Base-by-base conservation (phyloP, 2,888 invertebrate species). In the Blera fallax region DNA sequence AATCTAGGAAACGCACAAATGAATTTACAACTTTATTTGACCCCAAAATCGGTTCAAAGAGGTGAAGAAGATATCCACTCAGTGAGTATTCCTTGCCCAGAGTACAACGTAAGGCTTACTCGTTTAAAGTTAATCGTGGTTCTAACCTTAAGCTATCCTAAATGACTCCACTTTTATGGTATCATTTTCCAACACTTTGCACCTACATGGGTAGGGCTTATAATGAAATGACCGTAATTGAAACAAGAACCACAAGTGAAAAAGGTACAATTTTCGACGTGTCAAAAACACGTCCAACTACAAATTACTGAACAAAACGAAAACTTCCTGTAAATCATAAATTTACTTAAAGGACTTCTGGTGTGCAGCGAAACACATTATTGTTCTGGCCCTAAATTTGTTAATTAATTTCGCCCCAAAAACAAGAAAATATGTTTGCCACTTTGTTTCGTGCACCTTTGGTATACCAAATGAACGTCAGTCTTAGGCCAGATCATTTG, bases 211-310 rank as follows among this genome's bases (percentile, higher is more conserved):
- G n/a, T n/a, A n/a, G n/a, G n/a, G n/a, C n/a, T n/a, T n/a, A n/a
- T n/a, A n/a, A n/a, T n/a, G n/a, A n/a, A 34, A 34, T 11, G 2
- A 8, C 24, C 29, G 24, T 67, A 52, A 70, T 65, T 64, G 43
- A 70, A 56, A 11, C 45, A 56, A 58, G 43, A 37, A 40, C 37
- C 78, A 54, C 18, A 21, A 69, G 79, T 54, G 5, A 64, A 76
- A 60, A 29, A 11, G 27, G 32, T 21, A n/a, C 43, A 40, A 29
- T 8, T 14, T 18, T 40, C 18, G 16, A 74, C 21, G 84, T 74
- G 74, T 80, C 80, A 74, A 62, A 78, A 79, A 83, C 73, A 73
- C 67, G 62, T 83, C 67, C 83, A 80, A 65, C 64, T 50, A 76
- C 80, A 80, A 80, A 80, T 84, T 70, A 76, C 56, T 29, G 37